Conservation (phyloP, 2,113 vertebrate species). For the Pycnonotus jocosus region DNA sequence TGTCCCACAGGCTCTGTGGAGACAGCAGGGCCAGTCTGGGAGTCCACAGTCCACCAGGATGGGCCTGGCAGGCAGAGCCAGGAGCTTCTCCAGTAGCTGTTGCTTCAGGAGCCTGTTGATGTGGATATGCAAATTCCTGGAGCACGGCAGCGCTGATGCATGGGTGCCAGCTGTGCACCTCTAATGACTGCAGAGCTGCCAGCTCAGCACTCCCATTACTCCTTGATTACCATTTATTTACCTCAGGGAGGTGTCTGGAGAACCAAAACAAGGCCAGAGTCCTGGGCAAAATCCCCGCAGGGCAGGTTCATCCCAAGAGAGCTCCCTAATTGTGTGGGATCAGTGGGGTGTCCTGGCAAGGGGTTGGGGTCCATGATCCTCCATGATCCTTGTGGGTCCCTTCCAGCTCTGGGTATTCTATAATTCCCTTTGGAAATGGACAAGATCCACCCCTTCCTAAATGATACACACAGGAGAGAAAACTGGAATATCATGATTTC, state of each 20-base stretch:
- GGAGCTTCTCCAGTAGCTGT: not conserved
- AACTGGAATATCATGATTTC: not conserved
- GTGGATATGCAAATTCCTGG: not conserved
- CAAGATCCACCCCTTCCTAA: not conserved
- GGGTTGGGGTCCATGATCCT: fast-evolving
- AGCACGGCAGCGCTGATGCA: not conserved
- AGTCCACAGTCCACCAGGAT: fast-evolving
- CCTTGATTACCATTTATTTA: not conserved
- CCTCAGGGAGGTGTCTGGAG: not conserved
- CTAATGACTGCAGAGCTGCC: not conserved
- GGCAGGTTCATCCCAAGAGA: fast-evolving
- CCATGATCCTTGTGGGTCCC: fast-evolving
- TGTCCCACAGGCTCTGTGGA: not conserved
- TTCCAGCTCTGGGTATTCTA: not conserved
- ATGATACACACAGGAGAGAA: fast-evolving
- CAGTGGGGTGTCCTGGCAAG: not conserved
- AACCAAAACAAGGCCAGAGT: not conserved
- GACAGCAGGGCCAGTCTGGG: not conserved
- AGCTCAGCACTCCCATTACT: not conserved
- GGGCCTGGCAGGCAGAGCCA: not conserved
- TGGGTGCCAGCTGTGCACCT: not conserved
- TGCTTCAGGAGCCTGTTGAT: not conserved
- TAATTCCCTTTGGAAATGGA: not conserved
- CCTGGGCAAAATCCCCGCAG: not conserved
- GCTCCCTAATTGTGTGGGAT: not conserved